Percentiles rank a stretch among this genome's conserved stretches.
Conservation (phyloP, 1,140 invertebrate genomes). For the Achatina immaculata region DNA sequence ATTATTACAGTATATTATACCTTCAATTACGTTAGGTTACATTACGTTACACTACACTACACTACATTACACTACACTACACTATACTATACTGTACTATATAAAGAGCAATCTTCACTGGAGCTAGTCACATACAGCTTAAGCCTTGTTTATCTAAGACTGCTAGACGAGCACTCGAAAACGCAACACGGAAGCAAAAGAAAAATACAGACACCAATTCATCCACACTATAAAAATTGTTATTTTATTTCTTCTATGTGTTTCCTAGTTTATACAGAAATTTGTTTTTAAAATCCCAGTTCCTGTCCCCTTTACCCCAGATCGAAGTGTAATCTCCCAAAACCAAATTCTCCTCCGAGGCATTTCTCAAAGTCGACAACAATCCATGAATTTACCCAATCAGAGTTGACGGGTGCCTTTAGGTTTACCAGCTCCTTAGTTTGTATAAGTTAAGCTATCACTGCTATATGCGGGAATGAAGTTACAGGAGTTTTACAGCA, state of each 20-base stretch:
- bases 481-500: neutral
- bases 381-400: neutral
- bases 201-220: neutral
- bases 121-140: neutral
- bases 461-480: neutral
- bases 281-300: no score
- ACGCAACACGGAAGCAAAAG: neutral
- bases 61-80: no score
- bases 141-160: neutral
- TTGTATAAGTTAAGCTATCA: neutral
- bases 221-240: neutral
- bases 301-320: no score
- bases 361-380: neutral
- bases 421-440: neutral
- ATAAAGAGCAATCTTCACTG: neutral
- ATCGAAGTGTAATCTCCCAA: neutral
- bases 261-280: no score
- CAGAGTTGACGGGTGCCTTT: neutral
- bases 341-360: neutral
- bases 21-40: no score
- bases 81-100: no score
- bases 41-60: no score
- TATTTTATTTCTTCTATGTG: no score
- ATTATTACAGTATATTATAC: no score
- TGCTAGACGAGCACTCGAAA: neutral